These are phyloP conservation scores for Leptura quadrifasciata DNA, from an alignment of 2,888 invertebrate genomes.

Conservation along the genomic window DNA sequence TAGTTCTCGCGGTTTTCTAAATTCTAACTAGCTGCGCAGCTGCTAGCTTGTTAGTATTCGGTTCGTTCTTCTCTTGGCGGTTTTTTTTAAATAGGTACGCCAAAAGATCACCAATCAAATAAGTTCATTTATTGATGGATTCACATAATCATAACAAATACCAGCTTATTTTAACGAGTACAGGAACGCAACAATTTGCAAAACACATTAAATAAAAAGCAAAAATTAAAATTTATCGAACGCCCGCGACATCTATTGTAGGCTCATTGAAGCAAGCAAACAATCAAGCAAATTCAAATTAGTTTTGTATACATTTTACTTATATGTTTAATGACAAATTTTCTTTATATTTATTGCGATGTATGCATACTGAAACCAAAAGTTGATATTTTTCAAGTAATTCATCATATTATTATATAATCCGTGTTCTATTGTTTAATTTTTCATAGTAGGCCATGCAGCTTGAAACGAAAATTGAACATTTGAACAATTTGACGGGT, in stretches of 20 bases:
- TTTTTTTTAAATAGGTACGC: not conserved
- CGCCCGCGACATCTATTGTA: not conserved
- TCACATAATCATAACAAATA: not conserved
- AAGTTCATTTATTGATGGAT: not conserved
- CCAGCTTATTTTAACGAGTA: not conserved
- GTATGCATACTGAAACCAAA: no score
- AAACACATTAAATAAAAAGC: no score
- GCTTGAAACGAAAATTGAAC: not conserved
- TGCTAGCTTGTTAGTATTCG: not conserved
- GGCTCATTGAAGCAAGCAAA: not conserved
- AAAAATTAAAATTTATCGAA: no score
- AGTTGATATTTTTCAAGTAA: not conserved
- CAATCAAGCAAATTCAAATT: not conserved
- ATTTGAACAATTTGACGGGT: not conserved
- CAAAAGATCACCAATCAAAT: not conserved
- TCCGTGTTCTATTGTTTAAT: no score
- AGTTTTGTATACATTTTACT: no score
- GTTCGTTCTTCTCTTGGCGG: not conserved
- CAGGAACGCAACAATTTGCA: no score
- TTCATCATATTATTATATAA: not conserved
- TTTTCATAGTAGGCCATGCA: not conserved
- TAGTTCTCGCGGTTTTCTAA: not conserved
- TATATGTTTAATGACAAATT: no score
- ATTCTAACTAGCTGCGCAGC: no score
- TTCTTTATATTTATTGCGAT: no score